These are phyloP conservation scores for Sorex maritimensis DNA, from an alignment of 2,797 vertebrate species.

Conservation along the genomic window DNA sequence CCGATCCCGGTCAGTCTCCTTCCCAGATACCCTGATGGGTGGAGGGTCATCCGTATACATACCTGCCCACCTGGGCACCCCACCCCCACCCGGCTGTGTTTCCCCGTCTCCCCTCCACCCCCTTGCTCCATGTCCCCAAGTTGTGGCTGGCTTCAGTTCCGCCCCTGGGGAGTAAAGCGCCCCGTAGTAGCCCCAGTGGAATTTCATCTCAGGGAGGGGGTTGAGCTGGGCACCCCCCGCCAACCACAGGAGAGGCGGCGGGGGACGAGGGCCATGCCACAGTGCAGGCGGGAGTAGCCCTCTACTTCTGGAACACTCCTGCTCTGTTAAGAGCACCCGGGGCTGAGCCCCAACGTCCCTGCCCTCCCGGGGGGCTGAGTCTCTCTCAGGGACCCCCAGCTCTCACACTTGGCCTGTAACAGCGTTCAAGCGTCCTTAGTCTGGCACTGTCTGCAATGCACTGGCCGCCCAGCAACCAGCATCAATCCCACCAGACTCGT, in stretches of 20 bases:
- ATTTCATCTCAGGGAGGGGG: too few species aligned
- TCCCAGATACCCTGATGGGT: not conserved
- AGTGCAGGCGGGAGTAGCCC: not conserved
- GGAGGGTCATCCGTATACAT: too few species aligned
- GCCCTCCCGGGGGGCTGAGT: not conserved
- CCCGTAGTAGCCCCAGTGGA: too few species aligned
- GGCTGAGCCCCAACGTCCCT: not conserved
- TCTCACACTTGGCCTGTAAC: slow-evolving; percentile 16
- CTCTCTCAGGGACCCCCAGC: not conserved
- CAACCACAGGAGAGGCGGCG: too few species aligned
- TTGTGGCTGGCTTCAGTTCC: too few species aligned
- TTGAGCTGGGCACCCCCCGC: too few species aligned
- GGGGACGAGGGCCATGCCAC: too few species aligned
- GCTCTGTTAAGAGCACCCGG: not conserved
- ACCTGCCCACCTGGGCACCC: too few species aligned
- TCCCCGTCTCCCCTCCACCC: too few species aligned
- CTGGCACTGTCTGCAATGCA: not conserved
- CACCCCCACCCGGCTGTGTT: too few species aligned
- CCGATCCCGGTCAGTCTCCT: not conserved
- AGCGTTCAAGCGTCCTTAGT: slow-evolving; percentile 35
- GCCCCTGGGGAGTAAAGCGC: too few species aligned
- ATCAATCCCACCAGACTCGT: not conserved
- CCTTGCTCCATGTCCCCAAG: too few species aligned
- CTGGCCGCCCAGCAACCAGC: not conserved
- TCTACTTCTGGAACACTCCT: not conserved